Base-by-base conservation (phyloP, 2,888 invertebrate genomes). In the Ceraclea dissimilis region DNA sequence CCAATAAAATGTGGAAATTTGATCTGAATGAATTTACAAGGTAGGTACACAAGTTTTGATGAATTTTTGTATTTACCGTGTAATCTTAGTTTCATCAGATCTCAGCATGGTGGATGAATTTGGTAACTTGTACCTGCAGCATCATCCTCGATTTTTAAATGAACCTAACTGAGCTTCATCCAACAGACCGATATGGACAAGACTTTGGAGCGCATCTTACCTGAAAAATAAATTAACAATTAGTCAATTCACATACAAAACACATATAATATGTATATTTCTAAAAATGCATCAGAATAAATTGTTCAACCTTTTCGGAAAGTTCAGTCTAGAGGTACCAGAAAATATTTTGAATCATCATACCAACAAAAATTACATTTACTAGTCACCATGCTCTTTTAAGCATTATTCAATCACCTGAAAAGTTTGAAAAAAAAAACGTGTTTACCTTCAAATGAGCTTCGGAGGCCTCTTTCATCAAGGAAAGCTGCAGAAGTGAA, bases 81-180 rank as follows among this genome's bases (percentile, higher is more conserved):
- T 99, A 74, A 99, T 74, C 97, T 87, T 74, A 99, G 99, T 64
- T 97, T 88, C 74, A 99, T 99, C 65, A 99, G 83, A 57, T 99
- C 97, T 67, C 99, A 63, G 99, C 99, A 73, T 99, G 99, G 82
- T 99, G 99, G 74, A 99, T 99, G 52, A 96, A 97, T 78, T 99
- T 99, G 63, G 99, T 98, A 22, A 99, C 96, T 74, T 93, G 98
- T 0, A 99, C 99, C 78, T 99, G 99, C 59, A 99, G 86, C 73
- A 99, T 90, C 63, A 81, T 99, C 98, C 77, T 99, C 99, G 67
- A 97, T 93, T 77, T 96, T 93, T 66, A 99, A 82, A 78, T 98
- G 83, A 65, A 99, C 99, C 69, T 99, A 99, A 98, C 99, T 99
- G 67, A 99, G 94, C 79, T 75, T 99, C 99, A 67, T 96, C 95